These are phyloP conservation scores for Bothrops jararaca DNA, from an alignment of 2,113 vertebrate species.

Conservation along the genomic window DNA sequence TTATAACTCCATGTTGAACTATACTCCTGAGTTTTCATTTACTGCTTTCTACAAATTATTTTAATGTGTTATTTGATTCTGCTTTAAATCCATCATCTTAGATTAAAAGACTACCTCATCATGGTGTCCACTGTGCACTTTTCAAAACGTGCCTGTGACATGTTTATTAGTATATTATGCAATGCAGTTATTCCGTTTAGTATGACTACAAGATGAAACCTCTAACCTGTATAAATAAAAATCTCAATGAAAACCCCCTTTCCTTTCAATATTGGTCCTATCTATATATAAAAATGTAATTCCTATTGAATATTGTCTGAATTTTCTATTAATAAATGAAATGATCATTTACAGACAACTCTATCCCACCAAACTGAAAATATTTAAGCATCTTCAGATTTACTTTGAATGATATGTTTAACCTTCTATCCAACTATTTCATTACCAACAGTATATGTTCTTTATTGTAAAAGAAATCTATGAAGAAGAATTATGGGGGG, in stretches of 20 bases:
- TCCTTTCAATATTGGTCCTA: neutral
- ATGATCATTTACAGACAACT: neutral
- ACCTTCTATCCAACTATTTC: neutral
- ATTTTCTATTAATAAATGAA: neutral
- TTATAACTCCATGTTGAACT: constrained; percentile 8
- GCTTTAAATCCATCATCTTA: constrained; percentile 14
- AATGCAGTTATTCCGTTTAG: neutral
- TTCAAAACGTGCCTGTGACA: constrained; percentile 3
- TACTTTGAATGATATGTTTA: neutral
- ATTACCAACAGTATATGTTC: neutral
- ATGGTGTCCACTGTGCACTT: constrained; percentile 9
- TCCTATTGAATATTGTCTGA: neutral
- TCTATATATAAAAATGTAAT: neutral
- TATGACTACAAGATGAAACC: neutral
- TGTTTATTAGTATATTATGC: constrained; percentile 2
- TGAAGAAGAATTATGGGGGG: neutral
- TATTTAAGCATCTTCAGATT: neutral
- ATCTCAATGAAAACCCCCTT: neutral
- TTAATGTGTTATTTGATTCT: constrained; percentile 12
- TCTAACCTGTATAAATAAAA: neutral
- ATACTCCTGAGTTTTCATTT: constrained; percentile 24
- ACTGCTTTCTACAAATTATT: constrained; percentile 16
- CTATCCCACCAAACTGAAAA: neutral
- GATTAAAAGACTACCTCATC: constrained; percentile 20
- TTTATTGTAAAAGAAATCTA: neutral